Evolutionary conservation across 2,113 vertebrate species (phyloP), one percentile per base, ranked within the genome.

Genomic region (Tetrao urogallus): DNA sequence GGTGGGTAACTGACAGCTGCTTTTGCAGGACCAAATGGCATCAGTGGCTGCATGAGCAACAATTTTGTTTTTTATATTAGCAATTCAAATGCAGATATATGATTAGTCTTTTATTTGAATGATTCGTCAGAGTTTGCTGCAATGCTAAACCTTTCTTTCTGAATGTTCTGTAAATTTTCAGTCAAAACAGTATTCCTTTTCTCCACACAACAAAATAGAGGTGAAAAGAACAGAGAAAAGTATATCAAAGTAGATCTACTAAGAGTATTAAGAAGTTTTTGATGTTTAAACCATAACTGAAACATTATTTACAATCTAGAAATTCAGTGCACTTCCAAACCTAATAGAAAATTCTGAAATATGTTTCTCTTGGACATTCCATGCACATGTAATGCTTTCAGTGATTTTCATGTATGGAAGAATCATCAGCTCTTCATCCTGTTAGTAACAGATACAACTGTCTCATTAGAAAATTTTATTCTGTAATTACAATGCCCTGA

Each of bases 1-100:
- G 45, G 80, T 63, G 11, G 42, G 47, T 93, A 94, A 90, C 36
- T 96, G 85, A 93, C 79, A 96, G 92, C 86, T 96, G 91, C 66
- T 30, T 93, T 96, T 92, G 61, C 58, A 95, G 74, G 76, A 93
- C 21, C 40, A 24, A 94, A 40, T 34, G 83, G 60, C 32, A 48
- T 56, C 34, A 86, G 47, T 54, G 64, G 85, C 80, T 94, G 54
- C 32, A 65, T 34, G 20, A 86, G 45, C 50, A 96, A 76, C 13
- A 95, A 86, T 85, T 93, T 65, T 88, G 83, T 94, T 67, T 63
- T 86, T 88, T 87, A 75, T 94, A 93, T 97, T 93, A 97, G 91
- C 89, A 97, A 96, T 97, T 97, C 90, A 96, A 92, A 96, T 95
- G 32, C 56, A 94, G 72, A 52, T 85, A 92, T 96, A 70, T 93